A percentile compares a stretch with the other conserved stretches of the same genome.
Evolutionary conservation across 2,888 invertebrate species (phyloP).

Genomic region (Acrobasis repandana): DNA sequence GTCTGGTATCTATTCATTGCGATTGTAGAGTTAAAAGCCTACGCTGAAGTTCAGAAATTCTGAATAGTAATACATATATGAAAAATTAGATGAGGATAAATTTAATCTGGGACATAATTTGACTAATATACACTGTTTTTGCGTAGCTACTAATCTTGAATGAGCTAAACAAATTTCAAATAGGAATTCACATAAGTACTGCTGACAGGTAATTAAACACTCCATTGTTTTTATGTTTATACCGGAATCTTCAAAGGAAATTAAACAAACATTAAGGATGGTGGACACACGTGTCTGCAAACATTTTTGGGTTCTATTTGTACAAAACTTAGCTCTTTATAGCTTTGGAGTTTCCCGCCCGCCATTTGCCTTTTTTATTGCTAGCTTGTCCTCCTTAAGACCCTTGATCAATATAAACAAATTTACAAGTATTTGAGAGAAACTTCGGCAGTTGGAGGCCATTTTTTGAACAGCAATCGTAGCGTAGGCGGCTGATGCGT

Average conservation of each 20-base stretch:
- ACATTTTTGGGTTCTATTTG: conserved; percentile 67
- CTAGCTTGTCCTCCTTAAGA: conserved; percentile 44
- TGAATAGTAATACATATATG: neutral
- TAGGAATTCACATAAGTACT: neutral
- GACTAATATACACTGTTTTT: neutral
- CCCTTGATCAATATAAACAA: conserved; percentile 37
- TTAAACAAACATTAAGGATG: conserved; percentile 63
- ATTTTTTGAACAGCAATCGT: conserved; percentile 62
- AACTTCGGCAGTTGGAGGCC: conserved; percentile 38
- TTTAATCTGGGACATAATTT: neutral
- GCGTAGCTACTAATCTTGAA: neutral
- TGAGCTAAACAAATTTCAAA: neutral
- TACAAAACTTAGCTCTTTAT: conserved; percentile 54
- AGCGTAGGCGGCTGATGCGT: conserved; percentile 77
- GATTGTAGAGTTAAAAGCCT: neutral
- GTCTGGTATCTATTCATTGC: neutral
- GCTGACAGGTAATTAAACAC: neutral
- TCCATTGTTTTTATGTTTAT: conserved; percentile 48
- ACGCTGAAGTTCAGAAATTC: neutral
- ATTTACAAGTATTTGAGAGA: conserved; percentile 33
- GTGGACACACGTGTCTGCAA: conserved; percentile 68
- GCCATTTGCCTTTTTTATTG: conserved; percentile 38
- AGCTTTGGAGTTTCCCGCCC: conserved; percentile 31
- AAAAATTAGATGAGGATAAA: too few species aligned
- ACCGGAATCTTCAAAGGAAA: conserved; percentile 68